These are phyloP conservation scores for Rotaria magnacalcarata DNA, from an alignment of 2,888 invertebrate species.

Conservation along the genomic window DNA sequence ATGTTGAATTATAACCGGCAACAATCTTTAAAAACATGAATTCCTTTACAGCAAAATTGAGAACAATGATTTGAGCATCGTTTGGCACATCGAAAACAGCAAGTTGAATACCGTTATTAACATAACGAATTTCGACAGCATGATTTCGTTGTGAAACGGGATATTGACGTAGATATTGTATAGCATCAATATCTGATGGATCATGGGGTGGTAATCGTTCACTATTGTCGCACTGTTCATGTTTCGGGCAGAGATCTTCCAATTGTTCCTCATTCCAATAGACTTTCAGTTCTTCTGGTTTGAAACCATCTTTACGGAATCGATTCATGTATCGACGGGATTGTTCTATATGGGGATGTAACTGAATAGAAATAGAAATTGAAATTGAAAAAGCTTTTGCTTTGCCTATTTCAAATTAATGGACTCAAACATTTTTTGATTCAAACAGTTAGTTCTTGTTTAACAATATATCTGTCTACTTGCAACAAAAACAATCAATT, in stretches of 20 bases:
- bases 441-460: too few relatives aligned
- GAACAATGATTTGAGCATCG: background rate
- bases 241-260: background rate
- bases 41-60: background rate
- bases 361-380: background rate
- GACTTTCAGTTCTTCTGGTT: background rate
- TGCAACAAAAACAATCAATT: too few relatives aligned
- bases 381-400: too few relatives aligned
- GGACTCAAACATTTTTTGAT: too few relatives aligned
- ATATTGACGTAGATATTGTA: background rate
- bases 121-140: background rate
- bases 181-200: constrained; percentile 6
- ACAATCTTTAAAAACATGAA: background rate
- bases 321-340: background rate
- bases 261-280: constrained; percentile 21
- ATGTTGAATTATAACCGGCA: background rate
- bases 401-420: too few relatives aligned
- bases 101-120: background rate
- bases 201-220: background rate
- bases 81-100: background rate
- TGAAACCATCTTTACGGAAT: background rate
- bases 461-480: too few relatives aligned
- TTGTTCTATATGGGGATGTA: background rate
- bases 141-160: background rate
- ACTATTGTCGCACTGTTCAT: background rate